Evolutionary conservation across 2,797 vertebrate species (phyloP).

Genomic region (Crax fasciolata): DNA sequence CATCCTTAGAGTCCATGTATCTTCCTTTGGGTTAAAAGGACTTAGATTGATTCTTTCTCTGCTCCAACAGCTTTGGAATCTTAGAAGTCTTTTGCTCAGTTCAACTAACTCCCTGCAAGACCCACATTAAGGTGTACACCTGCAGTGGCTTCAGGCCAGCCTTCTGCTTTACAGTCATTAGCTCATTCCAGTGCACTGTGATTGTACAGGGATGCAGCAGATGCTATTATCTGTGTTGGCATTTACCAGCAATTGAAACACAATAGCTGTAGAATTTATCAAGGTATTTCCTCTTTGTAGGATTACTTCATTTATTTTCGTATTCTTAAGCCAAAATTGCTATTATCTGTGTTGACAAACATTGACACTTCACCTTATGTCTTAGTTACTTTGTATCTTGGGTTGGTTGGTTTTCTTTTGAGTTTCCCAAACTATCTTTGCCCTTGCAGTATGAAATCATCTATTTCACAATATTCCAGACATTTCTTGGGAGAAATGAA

Average conservation of each 20-base stretch:
- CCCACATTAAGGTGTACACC: background rate
- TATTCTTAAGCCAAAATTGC: background rate
- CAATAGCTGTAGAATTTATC: background rate
- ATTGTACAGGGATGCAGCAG: slow-evolving; percentile 25
- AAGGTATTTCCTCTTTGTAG: background rate
- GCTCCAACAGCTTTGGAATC: background rate
- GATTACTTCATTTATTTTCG: background rate
- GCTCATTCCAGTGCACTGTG: background rate
- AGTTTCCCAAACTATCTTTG: background rate
- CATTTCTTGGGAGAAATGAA: background rate
- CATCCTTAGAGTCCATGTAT: background rate
- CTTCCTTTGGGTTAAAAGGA: background rate
- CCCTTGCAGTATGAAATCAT: background rate
- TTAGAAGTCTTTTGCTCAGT: background rate
- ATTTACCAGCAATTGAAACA: slow-evolving; percentile 53
- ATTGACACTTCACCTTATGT: background rate
- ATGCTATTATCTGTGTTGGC: background rate
- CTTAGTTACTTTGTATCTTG: background rate
- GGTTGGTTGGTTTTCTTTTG: background rate
- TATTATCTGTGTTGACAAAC: background rate
- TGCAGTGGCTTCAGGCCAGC: slow-evolving; percentile 22
- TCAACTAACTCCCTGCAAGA: background rate
- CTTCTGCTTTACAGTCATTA: slow-evolving; percentile 17
- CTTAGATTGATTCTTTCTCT: background rate
- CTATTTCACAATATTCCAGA: background rate